Evolutionary conservation across 1,140 invertebrate species (phyloP).

Genomic region (Trachymyrmex cornetzi): DNA sequence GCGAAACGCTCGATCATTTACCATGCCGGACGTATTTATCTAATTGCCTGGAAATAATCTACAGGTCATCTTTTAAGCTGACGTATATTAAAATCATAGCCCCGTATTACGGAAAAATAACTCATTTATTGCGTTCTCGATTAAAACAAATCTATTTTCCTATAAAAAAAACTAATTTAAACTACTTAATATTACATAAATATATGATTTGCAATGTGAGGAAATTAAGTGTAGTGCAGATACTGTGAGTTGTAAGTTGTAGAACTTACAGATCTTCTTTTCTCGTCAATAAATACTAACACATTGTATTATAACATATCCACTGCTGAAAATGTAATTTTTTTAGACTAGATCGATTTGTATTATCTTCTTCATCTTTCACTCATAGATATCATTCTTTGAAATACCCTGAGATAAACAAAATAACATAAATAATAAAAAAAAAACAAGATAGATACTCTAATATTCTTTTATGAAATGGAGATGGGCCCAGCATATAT

Average conservation of each 20-base stretch:
- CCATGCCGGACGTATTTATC: not conserved
- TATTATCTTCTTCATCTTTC: constrained; percentile 3
- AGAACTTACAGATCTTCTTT: not conserved
- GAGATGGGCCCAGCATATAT: constrained; percentile 1
- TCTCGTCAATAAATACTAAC: not conserved
- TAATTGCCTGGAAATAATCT: not conserved
- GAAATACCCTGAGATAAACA: not conserved
- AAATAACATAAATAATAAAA: constrained; percentile 20
- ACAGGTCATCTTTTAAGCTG: not conserved
- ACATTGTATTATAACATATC: not conserved
- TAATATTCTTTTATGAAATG: not conserved
- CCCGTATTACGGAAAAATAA: not conserved
- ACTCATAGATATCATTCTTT: constrained; percentile 8
- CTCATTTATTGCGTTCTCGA: constrained; percentile 5
- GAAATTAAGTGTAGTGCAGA: constrained; percentile 30
- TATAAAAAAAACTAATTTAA: constrained; percentile 25
- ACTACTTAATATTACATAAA: constrained; percentile 7
- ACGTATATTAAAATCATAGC: not conserved
- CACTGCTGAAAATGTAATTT: not conserved
- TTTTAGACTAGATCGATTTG: constrained; percentile 26
- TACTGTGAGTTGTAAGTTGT: not conserved
- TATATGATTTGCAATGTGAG: constrained; percentile 12
- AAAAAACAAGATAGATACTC: not conserved
- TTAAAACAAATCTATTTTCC: constrained; percentile 25
- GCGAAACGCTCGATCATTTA: constrained; percentile 58